phyloP scores from a whole-genome alignment of 1,140 invertebrate genomes.

The Anastatus disparis region DNA sequence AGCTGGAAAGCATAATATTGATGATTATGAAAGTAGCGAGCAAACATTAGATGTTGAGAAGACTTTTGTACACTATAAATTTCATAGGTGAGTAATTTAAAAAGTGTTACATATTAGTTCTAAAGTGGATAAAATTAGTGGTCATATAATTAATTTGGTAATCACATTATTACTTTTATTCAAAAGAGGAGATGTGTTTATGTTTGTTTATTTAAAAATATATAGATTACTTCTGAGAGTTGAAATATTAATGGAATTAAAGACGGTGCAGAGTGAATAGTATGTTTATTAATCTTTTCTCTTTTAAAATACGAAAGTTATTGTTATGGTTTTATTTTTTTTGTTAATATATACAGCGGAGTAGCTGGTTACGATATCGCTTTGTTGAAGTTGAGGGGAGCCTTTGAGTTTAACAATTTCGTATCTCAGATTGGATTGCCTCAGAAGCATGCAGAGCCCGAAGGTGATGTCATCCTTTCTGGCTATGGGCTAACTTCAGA shows the following conservation, averaged over 20 bases:
- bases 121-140: too few species aligned
- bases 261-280: too few species aligned
- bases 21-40: constrained; percentile 54
- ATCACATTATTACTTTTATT: too few species aligned
- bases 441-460: constrained; percentile 50
- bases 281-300: too few species aligned
- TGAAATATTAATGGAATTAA: too few species aligned
- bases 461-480: constrained; percentile 61
- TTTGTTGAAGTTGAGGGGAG: constrained; percentile 68
- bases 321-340: too few species aligned
- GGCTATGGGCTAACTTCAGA: constrained; percentile 66
- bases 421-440: constrained; percentile 68
- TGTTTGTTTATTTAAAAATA: too few species aligned
- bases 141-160: too few species aligned
- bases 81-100: constrained; percentile 62
- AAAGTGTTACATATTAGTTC: too few species aligned
- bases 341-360: constrained; percentile 54
- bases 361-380: constrained; percentile 73
- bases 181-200: too few species aligned
- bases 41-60: constrained; percentile 61
- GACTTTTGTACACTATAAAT: constrained; percentile 64
- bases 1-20: constrained; percentile 54
- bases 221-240: too few species aligned
- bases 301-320: too few species aligned
- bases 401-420: constrained; percentile 66